A percentile compares a stretch with the other conserved stretches of the same genome.
Evolutionary conservation across 37 sponge, comb jelly and placozoan species (phyloP).

Genomic region (Spongilla lacustris): DNA sequence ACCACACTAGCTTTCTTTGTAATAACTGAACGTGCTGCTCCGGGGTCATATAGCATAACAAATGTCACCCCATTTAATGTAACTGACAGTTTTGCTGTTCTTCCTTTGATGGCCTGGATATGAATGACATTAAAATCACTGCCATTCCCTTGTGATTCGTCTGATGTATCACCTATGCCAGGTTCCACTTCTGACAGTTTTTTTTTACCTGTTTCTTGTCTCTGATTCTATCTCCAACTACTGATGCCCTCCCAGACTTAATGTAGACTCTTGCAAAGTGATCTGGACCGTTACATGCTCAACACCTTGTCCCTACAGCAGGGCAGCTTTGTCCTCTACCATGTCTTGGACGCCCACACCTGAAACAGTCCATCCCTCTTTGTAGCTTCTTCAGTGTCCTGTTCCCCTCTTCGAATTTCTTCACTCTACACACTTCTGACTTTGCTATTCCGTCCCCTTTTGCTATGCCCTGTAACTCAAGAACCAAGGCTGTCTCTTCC

Average conservation of each 20-base stretch:
- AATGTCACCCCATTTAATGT: not conserved
- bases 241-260: slow-evolving; percentile 1
- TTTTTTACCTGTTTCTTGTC: not conserved
- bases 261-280: not conserved
- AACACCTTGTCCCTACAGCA: not conserved
- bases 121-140: not conserved
- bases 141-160: not conserved
- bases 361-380: not conserved
- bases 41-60: not conserved
- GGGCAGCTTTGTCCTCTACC: not conserved
- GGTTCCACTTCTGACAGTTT: not conserved
- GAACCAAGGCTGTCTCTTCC: not conserved
- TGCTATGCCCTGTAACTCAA: not conserved
- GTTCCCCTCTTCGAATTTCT: not conserved
- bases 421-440: not conserved
- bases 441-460: not conserved
- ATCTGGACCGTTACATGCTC: not conserved
- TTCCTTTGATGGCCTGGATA: slow-evolving; percentile 1
- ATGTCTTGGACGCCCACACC: not conserved
- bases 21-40: not conserved
- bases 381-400: not conserved
- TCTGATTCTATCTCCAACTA: not conserved
- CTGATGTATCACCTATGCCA: not conserved
- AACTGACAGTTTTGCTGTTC: not conserved
- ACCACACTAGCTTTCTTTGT: slow-evolving; percentile 1